Conservation (phyloP, 1,140 invertebrate genomes). For the Anthonomus grandis region DNA sequence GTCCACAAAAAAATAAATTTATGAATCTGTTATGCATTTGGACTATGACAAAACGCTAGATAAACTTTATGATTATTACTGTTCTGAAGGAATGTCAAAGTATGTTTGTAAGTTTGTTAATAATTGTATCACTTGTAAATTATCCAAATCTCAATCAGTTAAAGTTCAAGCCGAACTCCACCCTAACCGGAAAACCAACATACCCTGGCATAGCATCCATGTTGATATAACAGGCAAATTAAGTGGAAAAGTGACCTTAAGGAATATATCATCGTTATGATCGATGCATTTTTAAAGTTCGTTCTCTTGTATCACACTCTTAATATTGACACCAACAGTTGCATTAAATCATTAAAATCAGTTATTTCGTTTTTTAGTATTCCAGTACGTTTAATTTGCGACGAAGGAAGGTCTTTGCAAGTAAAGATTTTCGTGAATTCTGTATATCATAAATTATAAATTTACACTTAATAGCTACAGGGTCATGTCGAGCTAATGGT, state of each 20-base stretch:
- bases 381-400: neutral
- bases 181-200: neutral
- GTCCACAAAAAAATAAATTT: neutral
- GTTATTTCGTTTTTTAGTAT: neutral
- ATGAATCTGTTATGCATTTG: neutral
- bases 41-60: too few species aligned
- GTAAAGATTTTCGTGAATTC: too few species aligned
- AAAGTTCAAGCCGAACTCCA: neutral
- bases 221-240: neutral
- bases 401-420: too few species aligned
- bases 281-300: neutral
- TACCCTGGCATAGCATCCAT: neutral
- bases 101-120: neutral
- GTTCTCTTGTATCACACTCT: neutral
- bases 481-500: neutral
- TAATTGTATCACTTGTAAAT: neutral
- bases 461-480: too few species aligned
- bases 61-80: neutral
- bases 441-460: too few species aligned
- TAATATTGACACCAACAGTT: neutral
- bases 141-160: neutral
- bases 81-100: too few species aligned
- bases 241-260: neutral
- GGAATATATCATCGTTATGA: neutral
- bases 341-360: neutral